phyloP scores from a whole-genome alignment of 1,140 invertebrate genomes.

The Acromyrmex charruanus region DNA sequence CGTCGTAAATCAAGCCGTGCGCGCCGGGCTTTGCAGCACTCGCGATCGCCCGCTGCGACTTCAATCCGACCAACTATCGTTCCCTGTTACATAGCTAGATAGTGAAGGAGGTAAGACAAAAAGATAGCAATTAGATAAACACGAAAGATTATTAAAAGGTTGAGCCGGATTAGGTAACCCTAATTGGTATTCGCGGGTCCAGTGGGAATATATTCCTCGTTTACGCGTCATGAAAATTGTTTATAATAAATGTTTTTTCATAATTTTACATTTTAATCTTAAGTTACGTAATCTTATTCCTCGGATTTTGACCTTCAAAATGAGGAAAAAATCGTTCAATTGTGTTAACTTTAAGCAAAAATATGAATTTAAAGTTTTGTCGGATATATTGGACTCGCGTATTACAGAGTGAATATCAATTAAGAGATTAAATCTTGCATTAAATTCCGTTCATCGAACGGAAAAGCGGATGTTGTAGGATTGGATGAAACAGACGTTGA shows the following conservation, averaged over 20 bases:
- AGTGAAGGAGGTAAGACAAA: slow-evolving; percentile 30
- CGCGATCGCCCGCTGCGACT: slow-evolving; percentile 69
- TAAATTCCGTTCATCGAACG: neutral
- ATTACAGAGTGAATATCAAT: too few relatives aligned
- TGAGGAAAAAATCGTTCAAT: too few relatives aligned
- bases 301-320: too few relatives aligned
- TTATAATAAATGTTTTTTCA: too few relatives aligned
- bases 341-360: too few relatives aligned
- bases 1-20: slow-evolving; percentile 82
- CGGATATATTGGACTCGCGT: too few relatives aligned
- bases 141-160: neutral
- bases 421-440: neutral
- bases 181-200: too few relatives aligned
- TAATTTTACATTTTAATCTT: too few relatives aligned
- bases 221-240: too few relatives aligned
- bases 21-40: slow-evolving; percentile 61
- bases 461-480: neutral
- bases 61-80: slow-evolving; percentile 59
- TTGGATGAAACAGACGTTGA: neutral
- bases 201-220: too few relatives aligned
- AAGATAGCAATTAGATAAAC: slow-evolving; percentile 7
- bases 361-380: too few relatives aligned
- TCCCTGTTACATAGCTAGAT: slow-evolving; percentile 48
- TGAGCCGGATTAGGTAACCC: neutral
- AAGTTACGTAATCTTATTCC: too few relatives aligned